Base-by-base conservation (phyloP, 2,888 invertebrate genomes). In the Leptodirus hochenwartii region DNA sequence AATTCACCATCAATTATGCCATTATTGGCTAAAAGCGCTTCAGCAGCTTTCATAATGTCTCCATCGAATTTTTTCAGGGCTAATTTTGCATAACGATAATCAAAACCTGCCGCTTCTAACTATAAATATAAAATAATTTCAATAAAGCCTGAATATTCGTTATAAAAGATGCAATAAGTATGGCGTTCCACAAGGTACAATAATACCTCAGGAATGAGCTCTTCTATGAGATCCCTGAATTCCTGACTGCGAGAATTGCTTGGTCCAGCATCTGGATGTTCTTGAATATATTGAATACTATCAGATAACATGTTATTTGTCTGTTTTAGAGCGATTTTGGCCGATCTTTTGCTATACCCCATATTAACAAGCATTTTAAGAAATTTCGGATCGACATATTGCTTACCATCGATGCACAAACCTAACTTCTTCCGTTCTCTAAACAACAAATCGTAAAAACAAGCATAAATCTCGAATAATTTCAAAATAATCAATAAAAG, bases 231-330 rank as follows among this genome's bases (percentile, higher is more conserved):
- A 2, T 44, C 39, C 14, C 50, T 33, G 24, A 53, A 39, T 34
- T 54, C 51, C 16, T 41, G 40, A 33, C 53, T 54, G 28, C 43
- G 45, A n/a, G 54, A 54, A 16, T 52, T 51, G 31, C 61, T 51
- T 3, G 51, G 50, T 5, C 55, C 52, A 2, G 53, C 47, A 15
- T 42, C 58, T 0, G 70, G 70, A 37, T 67, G 59, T 13, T 71
- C 69, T 46, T 68, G 66, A 34, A 73, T 61, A 14, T 66, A 54
- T 44, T 69, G 54, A 16, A 81, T 61, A 15, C 80, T 77, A 22
- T 62, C 59, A 0, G 66, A 61, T n/a, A 73, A 62, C 46, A 72
- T 62, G 53, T 82, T 82, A 46, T 77, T 69, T 27, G 69, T 52
- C 45, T 64, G 64, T 35, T 64, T 57, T 15, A 84, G 55, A 1